These are phyloP conservation scores for Hymenopus coronatus DNA, from an alignment of 2,888 invertebrate species.

Conservation along the genomic window DNA sequence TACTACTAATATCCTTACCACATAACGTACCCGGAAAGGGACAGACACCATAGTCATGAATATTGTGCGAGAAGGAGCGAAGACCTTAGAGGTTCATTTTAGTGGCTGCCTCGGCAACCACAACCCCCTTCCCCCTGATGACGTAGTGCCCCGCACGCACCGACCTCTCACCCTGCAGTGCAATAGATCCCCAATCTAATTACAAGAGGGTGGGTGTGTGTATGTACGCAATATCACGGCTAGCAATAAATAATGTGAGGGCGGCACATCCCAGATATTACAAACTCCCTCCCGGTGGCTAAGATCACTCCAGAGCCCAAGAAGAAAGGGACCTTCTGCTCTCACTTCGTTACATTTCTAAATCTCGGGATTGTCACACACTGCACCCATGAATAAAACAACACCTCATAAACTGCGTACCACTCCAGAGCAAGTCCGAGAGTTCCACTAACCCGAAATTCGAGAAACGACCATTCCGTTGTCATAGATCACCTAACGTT, in stretches of 20 bases:
- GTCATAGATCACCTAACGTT: too few species aligned
- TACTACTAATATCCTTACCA: slow-evolving; percentile 43
- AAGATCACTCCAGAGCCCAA: not conserved
- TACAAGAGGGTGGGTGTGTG: slow-evolving; percentile 31
- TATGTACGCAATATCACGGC: slow-evolving; percentile 28
- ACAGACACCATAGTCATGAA: slow-evolving; percentile 37
- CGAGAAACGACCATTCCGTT: too few species aligned
- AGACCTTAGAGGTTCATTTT: slow-evolving; percentile 12
- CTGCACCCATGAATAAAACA: not conserved
- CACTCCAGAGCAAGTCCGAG: too few species aligned
- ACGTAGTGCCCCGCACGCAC: slow-evolving; percentile 18
- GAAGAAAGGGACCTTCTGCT: not conserved
- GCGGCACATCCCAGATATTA: not conserved
- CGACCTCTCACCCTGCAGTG: slow-evolving; percentile 24
- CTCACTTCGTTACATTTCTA: not conserved
- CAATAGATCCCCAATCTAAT: slow-evolving; percentile 38
- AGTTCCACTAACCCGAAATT: too few species aligned
- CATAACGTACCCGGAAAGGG: slow-evolving; percentile 45
- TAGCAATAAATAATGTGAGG: slow-evolving; percentile 33
- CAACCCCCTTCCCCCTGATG: slow-evolving; percentile 8
- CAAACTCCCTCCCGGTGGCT: not conserved
- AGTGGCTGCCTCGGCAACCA: not conserved
- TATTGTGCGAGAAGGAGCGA: slow-evolving; percentile 17
- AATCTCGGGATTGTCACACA: not conserved
- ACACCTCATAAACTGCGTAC: not conserved